Evolutionary conservation across 2,797 vertebrate genomes (phyloP).

Genomic region (Tenualosa ilisha): DNA sequence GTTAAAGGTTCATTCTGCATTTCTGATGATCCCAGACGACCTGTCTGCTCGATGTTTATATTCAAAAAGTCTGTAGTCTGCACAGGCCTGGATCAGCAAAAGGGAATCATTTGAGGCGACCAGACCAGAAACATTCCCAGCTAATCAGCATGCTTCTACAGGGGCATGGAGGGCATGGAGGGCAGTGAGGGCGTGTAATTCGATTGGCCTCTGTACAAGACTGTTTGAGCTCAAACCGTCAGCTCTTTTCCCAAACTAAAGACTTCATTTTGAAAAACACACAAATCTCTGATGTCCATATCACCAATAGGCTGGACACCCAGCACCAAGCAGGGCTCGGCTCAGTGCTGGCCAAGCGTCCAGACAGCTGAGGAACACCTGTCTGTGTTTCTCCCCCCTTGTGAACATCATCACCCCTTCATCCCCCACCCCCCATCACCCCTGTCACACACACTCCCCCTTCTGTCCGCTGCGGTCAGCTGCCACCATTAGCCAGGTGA

Average conservation of each 20-base stretch:
- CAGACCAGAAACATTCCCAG: neutral
- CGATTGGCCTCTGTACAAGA: neutral
- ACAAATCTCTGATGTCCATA: neutral
- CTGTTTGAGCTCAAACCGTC: neutral
- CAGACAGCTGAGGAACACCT: conserved; percentile 11
- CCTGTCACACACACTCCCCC: neutral
- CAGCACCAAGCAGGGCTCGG: neutral
- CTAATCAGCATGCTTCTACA: neutral
- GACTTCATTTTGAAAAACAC: neutral
- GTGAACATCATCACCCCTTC: too few species aligned
- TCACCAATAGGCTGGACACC: neutral
- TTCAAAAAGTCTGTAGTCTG: neutral
- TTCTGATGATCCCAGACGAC: neutral
- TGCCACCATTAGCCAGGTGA: neutral
- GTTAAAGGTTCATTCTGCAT: neutral
- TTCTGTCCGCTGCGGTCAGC: neutral
- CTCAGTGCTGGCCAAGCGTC: neutral
- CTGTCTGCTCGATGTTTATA: neutral
- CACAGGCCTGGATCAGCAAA: neutral
- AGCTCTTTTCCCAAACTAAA: neutral
- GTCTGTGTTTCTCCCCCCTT: neutral
- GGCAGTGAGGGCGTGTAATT: neutral
- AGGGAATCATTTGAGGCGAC: neutral
- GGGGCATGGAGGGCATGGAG: neutral
- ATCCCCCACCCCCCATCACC: neutral